These are phyloP conservation scores for Ostrea edulis DNA, from an alignment of 1,140 invertebrate genomes.

Conservation along the genomic window DNA sequence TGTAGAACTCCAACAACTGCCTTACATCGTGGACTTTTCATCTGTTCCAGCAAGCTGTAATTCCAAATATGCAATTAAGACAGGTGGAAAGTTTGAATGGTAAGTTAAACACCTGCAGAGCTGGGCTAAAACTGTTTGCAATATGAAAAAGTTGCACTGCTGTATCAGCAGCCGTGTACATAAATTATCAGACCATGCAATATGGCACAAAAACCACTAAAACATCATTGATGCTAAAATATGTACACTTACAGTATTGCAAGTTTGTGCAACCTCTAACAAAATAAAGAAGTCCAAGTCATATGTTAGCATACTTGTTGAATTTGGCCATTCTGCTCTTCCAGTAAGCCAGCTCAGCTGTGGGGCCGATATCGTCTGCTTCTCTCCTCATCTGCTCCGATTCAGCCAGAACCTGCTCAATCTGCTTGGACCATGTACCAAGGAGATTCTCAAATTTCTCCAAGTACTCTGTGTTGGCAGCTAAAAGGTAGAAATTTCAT, in stretches of 20 bases:
- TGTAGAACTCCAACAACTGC: conserved; percentile 87
- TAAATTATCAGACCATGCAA: too few species aligned
- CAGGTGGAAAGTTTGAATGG: too few species aligned
- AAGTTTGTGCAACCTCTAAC: too few species aligned
- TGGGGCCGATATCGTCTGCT: conserved; percentile 93
- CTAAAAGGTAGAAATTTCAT: conserved; percentile 58
- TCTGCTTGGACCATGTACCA: conserved; percentile 77
- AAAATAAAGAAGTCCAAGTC: too few species aligned
- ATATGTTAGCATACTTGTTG: conserved; percentile 81
- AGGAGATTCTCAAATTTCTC: conserved; percentile 78
- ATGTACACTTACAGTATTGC: too few species aligned
- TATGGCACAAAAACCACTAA: neutral
- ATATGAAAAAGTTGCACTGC: too few species aligned
- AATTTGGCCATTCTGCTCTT: conserved; percentile 95
- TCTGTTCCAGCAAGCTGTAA: conserved; percentile 89
- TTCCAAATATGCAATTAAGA: neutral
- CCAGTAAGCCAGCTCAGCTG: conserved; percentile 97
- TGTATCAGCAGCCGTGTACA: too few species aligned
- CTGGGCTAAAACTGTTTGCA: too few species aligned
- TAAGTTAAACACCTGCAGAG: too few species aligned
- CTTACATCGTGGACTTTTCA: conserved; percentile 83
- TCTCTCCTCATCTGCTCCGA: conserved; percentile 91
- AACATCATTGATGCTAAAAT: neutral
- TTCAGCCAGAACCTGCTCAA: conserved; percentile 79
- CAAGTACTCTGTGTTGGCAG: conserved; percentile 75